Conservation (phyloP, 1,140 invertebrate genomes). For the Danaus melanippus region DNA sequence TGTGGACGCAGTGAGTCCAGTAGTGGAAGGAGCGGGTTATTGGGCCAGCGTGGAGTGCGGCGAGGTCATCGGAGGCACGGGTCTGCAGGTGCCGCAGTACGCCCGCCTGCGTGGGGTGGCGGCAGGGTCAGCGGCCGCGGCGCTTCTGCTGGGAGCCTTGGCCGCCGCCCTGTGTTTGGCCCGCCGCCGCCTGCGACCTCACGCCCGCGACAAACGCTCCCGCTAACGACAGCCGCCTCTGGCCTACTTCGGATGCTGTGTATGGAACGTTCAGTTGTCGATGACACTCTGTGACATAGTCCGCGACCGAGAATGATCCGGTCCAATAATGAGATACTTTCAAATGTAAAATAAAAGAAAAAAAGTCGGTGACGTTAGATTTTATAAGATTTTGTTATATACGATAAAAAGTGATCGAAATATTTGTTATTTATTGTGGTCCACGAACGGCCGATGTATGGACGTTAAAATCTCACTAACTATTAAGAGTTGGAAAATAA, state of each 20-base stretch:
- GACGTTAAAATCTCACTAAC: too few relatives aligned
- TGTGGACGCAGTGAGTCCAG: slow-evolving; percentile 31
- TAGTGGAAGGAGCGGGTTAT: slow-evolving; percentile 46
- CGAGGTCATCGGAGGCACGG: slow-evolving; percentile 28
- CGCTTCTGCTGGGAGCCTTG: slow-evolving; percentile 38
- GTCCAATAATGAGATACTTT: too few relatives aligned
- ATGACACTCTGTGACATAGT: too few relatives aligned
- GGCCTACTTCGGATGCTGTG: background rate
- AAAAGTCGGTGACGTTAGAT: too few relatives aligned
- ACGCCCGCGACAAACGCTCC: slow-evolving; percentile 29
- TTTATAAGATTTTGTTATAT: too few relatives aligned
- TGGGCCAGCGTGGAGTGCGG: slow-evolving; percentile 46
- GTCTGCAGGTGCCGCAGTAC: slow-evolving; percentile 43
- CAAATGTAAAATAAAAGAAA: too few relatives aligned
- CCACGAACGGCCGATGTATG: too few relatives aligned
- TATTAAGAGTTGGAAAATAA: too few relatives aligned
- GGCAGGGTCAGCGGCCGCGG: slow-evolving; percentile 36
- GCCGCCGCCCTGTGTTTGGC: slow-evolving; percentile 33
- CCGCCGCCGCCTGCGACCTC: slow-evolving; percentile 25
- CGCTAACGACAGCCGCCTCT: slow-evolving; percentile 22
- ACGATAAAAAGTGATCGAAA: too few relatives aligned
- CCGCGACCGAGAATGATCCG: too few relatives aligned
- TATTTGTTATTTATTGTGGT: too few relatives aligned
- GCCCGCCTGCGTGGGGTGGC: slow-evolving; percentile 44
- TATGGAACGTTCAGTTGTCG: background rate